These are phyloP conservation scores for Habropoda laboriosa DNA, from an alignment of 1,140 invertebrate genomes.

Conservation along the genomic window DNA sequence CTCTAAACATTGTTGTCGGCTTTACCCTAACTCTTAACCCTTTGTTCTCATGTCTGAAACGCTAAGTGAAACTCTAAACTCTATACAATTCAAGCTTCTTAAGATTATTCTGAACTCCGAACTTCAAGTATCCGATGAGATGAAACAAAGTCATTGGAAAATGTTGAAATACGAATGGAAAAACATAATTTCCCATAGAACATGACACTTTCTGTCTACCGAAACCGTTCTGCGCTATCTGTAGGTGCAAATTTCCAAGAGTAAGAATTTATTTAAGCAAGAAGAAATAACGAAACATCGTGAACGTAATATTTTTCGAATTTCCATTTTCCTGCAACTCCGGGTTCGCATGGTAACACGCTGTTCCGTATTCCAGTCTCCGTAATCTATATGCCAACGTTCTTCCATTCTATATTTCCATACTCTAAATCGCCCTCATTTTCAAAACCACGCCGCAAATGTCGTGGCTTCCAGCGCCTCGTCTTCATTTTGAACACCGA, in stretches of 20 bases:
- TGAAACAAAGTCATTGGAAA: too few relatives aligned
- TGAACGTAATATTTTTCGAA: constrained; percentile 9
- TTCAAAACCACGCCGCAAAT: not conserved
- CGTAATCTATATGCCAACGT: not conserved
- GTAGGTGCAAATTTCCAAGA: not conserved
- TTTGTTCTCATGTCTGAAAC: too few relatives aligned
- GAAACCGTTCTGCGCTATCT: too few relatives aligned
- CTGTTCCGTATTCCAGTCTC: constrained; percentile 10
- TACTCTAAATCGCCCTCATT: constrained; percentile 3
- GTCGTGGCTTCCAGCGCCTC: not conserved
- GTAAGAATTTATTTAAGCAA: not conserved
- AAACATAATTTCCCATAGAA: too few relatives aligned
- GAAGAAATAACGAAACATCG: not conserved
- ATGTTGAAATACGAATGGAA: too few relatives aligned
- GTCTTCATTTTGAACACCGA: not conserved
- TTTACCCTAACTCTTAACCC: too few relatives aligned
- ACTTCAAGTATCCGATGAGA: too few relatives aligned
- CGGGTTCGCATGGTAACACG: not conserved
- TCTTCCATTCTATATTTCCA: not conserved
- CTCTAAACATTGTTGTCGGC: too few relatives aligned
- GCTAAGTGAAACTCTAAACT: too few relatives aligned
- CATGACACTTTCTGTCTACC: not conserved
- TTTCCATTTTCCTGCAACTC: constrained; percentile 6
- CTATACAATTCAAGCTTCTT: too few relatives aligned
- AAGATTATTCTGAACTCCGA: too few relatives aligned